Evolutionary conservation across 2,113 vertebrate genomes (phyloP).

Genomic region (Nannospalax galili): DNA sequence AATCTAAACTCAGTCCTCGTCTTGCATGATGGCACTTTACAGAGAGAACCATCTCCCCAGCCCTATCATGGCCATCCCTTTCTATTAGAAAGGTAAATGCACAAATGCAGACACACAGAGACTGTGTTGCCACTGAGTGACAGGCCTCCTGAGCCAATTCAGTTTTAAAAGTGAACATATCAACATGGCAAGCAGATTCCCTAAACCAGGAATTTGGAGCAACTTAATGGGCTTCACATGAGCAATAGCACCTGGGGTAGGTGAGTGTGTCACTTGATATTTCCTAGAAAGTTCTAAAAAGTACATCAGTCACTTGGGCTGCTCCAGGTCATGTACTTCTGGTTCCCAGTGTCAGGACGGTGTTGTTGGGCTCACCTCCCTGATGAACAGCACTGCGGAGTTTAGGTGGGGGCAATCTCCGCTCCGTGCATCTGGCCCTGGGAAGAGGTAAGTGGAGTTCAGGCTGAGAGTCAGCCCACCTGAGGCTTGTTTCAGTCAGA

Average conservation of each 20-base stretch:
- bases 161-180: neutral
- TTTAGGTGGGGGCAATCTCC: neutral
- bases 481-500: neutral
- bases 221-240: neutral
- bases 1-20: no score
- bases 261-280: neutral
- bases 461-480: neutral
- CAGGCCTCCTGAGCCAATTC: neutral
- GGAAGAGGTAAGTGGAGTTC: no score
- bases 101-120: neutral
- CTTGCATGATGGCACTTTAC: no score
- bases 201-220: neutral
- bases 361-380: no score
- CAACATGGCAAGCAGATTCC: neutral
- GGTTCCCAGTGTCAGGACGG: neutral
- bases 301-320: neutral
- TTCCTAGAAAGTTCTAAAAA: neutral
- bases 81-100: neutral
- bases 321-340: neutral
- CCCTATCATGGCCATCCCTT: neutral
- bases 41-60: no score
- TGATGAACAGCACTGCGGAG: neutral
- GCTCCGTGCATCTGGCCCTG: neutral
- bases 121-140: neutral
- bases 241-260: neutral